phyloP scores from a whole-genome alignment of 2,113 vertebrate species.

The Erythrolamprus reginae region DNA sequence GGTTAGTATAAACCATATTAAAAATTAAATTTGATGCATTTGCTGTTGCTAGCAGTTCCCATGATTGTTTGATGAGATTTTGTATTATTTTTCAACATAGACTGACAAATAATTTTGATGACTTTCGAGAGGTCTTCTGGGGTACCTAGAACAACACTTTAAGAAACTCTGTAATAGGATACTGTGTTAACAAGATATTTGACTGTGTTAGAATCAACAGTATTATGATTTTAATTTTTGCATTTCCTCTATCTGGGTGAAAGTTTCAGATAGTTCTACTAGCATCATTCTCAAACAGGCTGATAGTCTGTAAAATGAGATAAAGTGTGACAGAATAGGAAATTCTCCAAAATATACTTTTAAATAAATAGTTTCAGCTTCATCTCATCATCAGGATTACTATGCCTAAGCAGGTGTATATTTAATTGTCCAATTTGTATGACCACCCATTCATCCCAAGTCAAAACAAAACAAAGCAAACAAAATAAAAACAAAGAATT shows the following conservation, averaged over 20 bases:
- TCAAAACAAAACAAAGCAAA: background rate
- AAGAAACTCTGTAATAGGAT: background rate
- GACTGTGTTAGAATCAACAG: background rate
- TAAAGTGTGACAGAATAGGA: background rate
- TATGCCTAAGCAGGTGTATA: background rate
- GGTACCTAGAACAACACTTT: background rate
- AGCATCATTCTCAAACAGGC: background rate
- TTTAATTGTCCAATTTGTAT: background rate
- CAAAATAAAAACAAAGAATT: background rate
- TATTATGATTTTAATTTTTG: background rate
- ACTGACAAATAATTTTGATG: background rate
- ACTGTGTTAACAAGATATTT: background rate
- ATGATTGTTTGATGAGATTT: background rate
- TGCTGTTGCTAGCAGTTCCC: background rate
- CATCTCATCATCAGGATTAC: background rate
- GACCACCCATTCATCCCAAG: background rate
- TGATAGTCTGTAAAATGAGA: background rate
- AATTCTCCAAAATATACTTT: background rate
- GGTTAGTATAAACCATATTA: background rate
- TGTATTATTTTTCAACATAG: background rate
- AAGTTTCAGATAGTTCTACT: background rate
- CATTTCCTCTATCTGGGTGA: background rate
- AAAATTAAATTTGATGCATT: background rate
- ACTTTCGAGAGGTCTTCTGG: background rate
- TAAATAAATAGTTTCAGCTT: background rate